These are phyloP conservation scores for Laticauda laticaudata DNA, from an alignment of 2,113 vertebrate species.

Conservation along the genomic window DNA sequence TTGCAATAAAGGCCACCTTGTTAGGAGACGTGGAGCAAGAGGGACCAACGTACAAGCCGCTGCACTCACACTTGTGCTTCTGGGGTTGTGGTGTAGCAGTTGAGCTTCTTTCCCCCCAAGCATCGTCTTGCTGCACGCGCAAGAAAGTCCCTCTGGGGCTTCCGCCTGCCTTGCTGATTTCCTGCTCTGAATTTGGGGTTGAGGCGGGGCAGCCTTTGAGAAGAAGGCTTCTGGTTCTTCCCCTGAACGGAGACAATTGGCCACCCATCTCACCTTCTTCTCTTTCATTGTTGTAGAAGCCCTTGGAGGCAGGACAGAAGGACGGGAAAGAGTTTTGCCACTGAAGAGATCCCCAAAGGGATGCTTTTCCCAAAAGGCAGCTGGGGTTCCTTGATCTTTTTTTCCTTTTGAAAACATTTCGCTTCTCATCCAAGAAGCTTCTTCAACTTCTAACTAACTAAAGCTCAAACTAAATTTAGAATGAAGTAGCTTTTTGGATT, in stretches of 20 bases:
- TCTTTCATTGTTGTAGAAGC: rapidly evolving
- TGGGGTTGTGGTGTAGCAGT: background rate
- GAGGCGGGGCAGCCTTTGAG: background rate
- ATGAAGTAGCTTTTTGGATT: background rate
- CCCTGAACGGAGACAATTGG: background rate
- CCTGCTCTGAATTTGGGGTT: background rate
- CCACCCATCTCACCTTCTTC: background rate
- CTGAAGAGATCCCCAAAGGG: background rate
- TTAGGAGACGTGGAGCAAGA: background rate
- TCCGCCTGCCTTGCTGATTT: background rate
- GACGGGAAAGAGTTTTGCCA: background rate
- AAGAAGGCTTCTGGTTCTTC: background rate
- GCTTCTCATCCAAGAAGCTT: background rate
- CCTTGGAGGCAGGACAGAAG: background rate
- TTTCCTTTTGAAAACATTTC: background rate
- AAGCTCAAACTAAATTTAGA: background rate
- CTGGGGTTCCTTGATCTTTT: background rate
- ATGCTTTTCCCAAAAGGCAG: background rate
- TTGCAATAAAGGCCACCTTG: background rate
- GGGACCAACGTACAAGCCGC: background rate
- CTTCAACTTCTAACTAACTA: background rate
- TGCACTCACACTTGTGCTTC: background rate
- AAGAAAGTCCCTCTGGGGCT: background rate
- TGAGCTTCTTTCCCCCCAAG: background rate
- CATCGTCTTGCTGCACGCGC: background rate